phyloP scores from a whole-genome alignment of 2,113 vertebrate genomes.

The Myotis davidii region DNA sequence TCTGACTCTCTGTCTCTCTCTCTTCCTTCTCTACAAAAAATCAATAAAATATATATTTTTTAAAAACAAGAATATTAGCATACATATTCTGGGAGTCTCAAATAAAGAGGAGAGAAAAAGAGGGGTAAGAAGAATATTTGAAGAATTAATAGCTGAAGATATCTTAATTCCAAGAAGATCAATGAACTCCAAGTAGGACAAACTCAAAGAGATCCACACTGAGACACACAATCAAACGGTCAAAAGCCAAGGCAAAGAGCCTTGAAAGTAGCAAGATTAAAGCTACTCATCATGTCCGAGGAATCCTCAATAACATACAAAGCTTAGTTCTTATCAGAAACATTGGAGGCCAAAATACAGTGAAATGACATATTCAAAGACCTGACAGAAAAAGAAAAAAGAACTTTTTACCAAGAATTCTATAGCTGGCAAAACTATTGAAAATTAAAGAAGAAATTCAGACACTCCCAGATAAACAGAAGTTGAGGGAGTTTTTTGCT shows the following conservation, averaged over 20 bases:
- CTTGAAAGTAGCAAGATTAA: neutral
- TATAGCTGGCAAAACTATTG: neutral
- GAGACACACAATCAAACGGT: neutral
- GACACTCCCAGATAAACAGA: neutral
- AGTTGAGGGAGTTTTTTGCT: neutral
- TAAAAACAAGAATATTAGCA: neutral
- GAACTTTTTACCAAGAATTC: neutral
- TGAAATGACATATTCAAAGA: neutral
- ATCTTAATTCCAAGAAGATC: neutral
- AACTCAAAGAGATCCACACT: neutral
- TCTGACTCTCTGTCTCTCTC: too few species aligned
- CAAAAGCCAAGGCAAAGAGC: neutral
- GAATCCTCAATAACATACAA: neutral
- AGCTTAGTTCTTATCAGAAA: neutral
- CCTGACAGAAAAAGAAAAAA: neutral
- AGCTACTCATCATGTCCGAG: neutral
- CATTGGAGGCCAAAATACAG: neutral
- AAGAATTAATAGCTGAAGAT: neutral
- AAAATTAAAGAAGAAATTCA: constrained; percentile 19
- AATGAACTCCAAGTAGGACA: neutral
- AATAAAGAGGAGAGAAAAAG: neutral
- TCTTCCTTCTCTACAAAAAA: too few species aligned
- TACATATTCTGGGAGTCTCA: neutral
- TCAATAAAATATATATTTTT: too few species aligned
- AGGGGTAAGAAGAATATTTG: neutral